Base-by-base conservation (phyloP, 1,140 invertebrate species). In the Lucilia cuprina region DNA sequence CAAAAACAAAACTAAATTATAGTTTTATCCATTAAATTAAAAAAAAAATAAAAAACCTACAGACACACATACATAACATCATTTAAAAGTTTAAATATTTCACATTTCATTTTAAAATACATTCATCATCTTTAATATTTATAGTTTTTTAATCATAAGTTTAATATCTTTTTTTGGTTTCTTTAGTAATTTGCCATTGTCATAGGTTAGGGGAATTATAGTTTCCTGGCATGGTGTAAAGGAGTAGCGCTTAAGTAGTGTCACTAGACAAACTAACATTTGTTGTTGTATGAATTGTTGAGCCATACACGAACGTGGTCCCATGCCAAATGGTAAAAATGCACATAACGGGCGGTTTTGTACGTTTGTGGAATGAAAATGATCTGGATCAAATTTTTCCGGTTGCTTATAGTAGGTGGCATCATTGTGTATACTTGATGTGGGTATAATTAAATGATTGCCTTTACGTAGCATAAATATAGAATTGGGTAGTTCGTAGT, bases 351-450 rank as follows among this genome's bases (percentile, higher is more conserved):
- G 88, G 34, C 91, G 88, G n/a, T 89, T 85, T 7, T 85, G 86
- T 86, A 90, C 92, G 30, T 91, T 88, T 74, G 93, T 93, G 2
- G 92, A 89, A 13, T 90, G 87, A 87, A 96, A 96, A 85, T 95
- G 91, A 70, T 95, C 94, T 0, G 96, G 96, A 90, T 95, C 92
- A 86, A 95, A 96, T 13, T 87, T 90, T 7, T 94, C 92, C 8
- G 95, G 95, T 85, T 96, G 91, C 3, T 93, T 92, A 88, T 92
- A 96, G 83, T 93, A 91, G 17, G 92, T 89, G 2, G 93, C 92
- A 91, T 96, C 94, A 47, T 92, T 89, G 85, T 96, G 95, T 30
- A 96, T 92, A 30, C 92, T 92, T 83, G 93, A 93, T 0, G 91
- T 87, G 14, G 93, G 93, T 84, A 94, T 92, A 34, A 92, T 87